A percentile compares a stretch with the other conserved stretches of the same genome.
phyloP scores from a whole-genome alignment of 2,797 vertebrate species.

The Anguilla anguilla region DNA sequence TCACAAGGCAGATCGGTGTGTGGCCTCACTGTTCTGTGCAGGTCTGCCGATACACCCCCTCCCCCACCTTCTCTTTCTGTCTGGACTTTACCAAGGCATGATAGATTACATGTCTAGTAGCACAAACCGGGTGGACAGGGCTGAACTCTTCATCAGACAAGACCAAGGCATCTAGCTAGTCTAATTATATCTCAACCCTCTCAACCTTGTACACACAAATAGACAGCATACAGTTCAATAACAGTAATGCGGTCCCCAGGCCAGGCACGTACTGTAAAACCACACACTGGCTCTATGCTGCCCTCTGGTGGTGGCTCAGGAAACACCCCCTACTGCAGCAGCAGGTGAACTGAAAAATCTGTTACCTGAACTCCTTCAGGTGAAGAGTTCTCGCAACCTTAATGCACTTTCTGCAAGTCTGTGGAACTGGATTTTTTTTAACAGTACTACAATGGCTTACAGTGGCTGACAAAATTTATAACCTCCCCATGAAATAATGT shows the following conservation, averaged over 20 bases:
- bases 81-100: conserved; percentile 74
- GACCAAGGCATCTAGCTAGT: conserved; percentile 74
- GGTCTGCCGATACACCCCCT: neutral
- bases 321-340: neutral
- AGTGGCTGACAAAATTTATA: neutral
- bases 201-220: conserved; percentile 77
- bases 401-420: neutral
- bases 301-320: conserved; percentile 16
- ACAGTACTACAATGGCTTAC: neutral
- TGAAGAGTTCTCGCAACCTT: neutral
- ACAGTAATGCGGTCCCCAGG: neutral
- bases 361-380: neutral
- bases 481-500: neutral
- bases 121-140: conserved; percentile 77
- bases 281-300: neutral
- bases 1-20: neutral
- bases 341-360: neutral
- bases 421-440: neutral
- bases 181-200: conserved; percentile 60
- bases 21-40: neutral
- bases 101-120: conserved; percentile 73
- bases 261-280: neutral
- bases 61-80: conserved; percentile 44
- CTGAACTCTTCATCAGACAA: conserved; percentile 74
- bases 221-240: conserved; percentile 62